Evolutionary conservation across 2,888 invertebrate genomes (phyloP), one percentile per base, ranked within the genome.

Genomic region (Meandrusa payeni): DNA sequence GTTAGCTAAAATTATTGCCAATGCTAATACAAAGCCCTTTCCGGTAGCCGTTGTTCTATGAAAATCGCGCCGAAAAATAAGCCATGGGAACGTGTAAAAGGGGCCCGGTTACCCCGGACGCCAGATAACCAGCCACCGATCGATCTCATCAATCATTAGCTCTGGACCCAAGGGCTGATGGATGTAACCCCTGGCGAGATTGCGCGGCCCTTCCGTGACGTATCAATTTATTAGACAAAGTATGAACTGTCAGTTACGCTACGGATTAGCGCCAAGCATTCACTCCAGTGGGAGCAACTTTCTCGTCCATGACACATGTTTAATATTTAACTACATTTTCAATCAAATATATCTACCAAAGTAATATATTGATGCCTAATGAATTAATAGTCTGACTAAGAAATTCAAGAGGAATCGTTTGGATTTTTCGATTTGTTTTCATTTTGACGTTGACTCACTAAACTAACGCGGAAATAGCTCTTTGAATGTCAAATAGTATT

Each of bases 181-280:
- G 74, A 77, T 39, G 76, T 72, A 61, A 65, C 65, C 63, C 60
- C 61, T 57, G 52, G 45, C 65, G 75, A 78, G 82, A 82, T 83
- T 80, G 74, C 67, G 74, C 66, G 63, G 48, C 52, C 65, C 68
- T 59, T 61, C 62, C 72, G 62, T 68, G 80, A 80, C 82, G 75
- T 76, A 82, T 80, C 83, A 82, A 85, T 85, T 82, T 85, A 82
- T 85, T 81, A 80, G 78, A 75, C 75, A 73, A 80, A 77, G 76
- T 77, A 78, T 76, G 69, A 69, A 74, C 75, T 73, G 78, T 73
- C 76, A 71, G 65, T 70, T 71, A 52, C 51, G 41, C 49, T 55
- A 53, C 58, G 64, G 72, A 76, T 79, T 75, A 74, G 60, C 59
- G 69, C 61, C 64, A 53, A 66, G 63, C 62, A 63, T 66, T 68